Base-by-base conservation (phyloP, 2,888 invertebrate genomes). In the Pantelozetes paolii region DNA sequence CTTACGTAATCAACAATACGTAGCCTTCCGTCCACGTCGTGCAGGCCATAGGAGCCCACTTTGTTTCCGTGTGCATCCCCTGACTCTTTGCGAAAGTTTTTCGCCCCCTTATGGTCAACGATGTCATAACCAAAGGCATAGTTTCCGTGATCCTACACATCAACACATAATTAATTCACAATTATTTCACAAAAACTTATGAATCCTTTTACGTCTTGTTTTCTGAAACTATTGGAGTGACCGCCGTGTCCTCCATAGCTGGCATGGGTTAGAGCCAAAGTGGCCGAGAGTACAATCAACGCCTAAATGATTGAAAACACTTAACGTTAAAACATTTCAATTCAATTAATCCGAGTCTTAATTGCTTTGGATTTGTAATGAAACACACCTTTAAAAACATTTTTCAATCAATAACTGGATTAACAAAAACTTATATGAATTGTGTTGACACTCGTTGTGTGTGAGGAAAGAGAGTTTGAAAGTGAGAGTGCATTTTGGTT, bases 51-150 rank as follows among this genome's bases (percentile, higher is more conserved):
- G 15, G 77, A 77, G 2, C 77, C 77, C 28, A 73, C 73, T 74
- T 77, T 77, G 75, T 77, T 77, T 8, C 77, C 77, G 23, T 71
- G 45, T 13, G 67, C 77, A 36, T 77, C 77, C 8, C 77, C 77
- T 0, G 77, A 75, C 42, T 77, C 77, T 42, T 72, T 75, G 26
- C 76, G 77, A 54, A 54, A 73, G 62, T 77, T 77, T 23, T 71
- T 50, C 11, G 77, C 77, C 2, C 77, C 77, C 1, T 40, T 42
- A 13, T 74, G 76, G 23, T 76, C 71, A 6, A 62, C 74, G 28
- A 75, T 73, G 36, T 76, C 76, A 62, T 78, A 77, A 2, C 75
- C 76, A 40, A 78, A 78, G 1, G 59, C 77, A 57, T 78, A 78
- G 71, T 78, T 78, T 18, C 77, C 77, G 6, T 73, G 15, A 13